Base-by-base conservation (phyloP, 1,140 invertebrate species). In the Holotrichia oblita region DNA sequence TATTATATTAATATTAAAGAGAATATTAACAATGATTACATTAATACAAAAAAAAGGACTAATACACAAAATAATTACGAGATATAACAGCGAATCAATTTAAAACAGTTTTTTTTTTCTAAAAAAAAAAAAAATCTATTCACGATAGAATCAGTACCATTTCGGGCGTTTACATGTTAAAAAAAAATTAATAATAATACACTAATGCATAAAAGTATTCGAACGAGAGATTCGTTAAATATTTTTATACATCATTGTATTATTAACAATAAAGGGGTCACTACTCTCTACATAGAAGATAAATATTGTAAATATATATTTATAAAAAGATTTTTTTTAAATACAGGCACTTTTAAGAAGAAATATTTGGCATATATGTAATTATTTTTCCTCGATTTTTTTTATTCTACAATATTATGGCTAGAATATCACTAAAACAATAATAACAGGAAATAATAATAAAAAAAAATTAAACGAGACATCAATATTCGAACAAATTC, bases 341-440 rank as follows among this genome's bases (percentile, higher is more conserved):
- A 6, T 55, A 55, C 48, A 55, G 48, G 48, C 48, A 55, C 48
- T 17, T 55, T 55, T 17, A 17, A 55, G 48, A 55, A 55, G 14
- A 44, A 55, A 55, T 55, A 55, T 55, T 55, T 55, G 48, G 48
- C 48, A 55, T 55, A 55, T 55, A 55, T 17, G n/a, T 14, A 55
- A 17, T 55, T 55, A 55, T 48, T 48, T 17, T n/a, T 55, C n/a
- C 6, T 55, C 48, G 48, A 55, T 34, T 34, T n/a, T n/a, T n/a
- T 34, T 34, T 34, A 34, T 34, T 34, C 1, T 34, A 34, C 27
- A 34, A 34, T 34, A 34, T 34, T 34, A 34, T 34, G 27, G 27
- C 27, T 34, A 34, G 27, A 34, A 34, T 34, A 34, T 34, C 27
- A 34, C 27, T 34, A 34, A 34, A 34, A 34, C 27, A 34, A 34